Conservation (phyloP, 2,888 invertebrate species). For the Rhogogaster chlorosoma region DNA sequence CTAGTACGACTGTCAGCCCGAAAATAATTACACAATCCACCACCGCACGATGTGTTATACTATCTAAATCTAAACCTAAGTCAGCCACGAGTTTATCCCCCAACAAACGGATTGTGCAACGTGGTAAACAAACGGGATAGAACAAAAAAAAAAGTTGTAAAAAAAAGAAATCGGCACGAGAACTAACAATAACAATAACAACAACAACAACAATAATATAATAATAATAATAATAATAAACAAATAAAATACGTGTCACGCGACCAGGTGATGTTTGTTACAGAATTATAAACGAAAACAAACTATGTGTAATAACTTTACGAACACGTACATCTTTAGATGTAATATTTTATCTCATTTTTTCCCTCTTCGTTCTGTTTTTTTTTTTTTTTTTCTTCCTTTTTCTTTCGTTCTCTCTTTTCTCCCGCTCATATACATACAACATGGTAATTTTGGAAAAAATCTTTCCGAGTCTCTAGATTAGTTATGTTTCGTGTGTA, state of each 20-base stretch:
- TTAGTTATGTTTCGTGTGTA: slow-evolving; percentile 51
- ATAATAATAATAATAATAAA: not conserved
- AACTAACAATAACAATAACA: not conserved
- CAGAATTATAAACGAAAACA: not conserved
- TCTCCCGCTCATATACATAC: not conserved
- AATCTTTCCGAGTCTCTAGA: slow-evolving; percentile 24
- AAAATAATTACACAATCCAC: slow-evolving; percentile 42
- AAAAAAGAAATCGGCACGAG: not conserved
- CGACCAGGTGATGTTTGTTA: not conserved
- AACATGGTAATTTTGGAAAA: not conserved
- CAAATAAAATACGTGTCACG: not conserved
- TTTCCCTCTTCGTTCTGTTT: not conserved
- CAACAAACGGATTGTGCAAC: slow-evolving; percentile 16
- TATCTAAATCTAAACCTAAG: not conserved
- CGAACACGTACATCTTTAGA: not conserved
- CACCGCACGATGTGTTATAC: not conserved
- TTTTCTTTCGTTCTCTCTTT: not conserved
- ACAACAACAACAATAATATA: not conserved
- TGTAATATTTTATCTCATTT: not conserved
- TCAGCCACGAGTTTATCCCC: not conserved
- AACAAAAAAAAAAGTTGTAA: not conserved
- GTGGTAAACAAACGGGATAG: slow-evolving; percentile 24
- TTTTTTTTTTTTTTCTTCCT: not conserved
- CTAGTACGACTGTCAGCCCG: slow-evolving; percentile 28
- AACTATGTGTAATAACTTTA: not conserved